Conservation (phyloP, 2,797 vertebrate genomes). For the Myotis daubentonii region DNA sequence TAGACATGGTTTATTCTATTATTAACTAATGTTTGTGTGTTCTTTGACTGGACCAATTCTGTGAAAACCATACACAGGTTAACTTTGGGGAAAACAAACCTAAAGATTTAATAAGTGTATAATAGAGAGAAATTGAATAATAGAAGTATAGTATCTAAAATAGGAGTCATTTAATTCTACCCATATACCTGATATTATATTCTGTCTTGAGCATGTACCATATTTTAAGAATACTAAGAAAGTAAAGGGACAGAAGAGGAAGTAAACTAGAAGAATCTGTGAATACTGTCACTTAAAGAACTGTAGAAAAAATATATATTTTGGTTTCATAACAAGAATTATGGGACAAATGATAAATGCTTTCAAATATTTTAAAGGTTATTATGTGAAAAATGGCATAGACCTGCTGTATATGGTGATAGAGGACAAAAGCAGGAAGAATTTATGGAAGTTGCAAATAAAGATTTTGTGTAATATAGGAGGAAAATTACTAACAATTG, state of each 20-base stretch:
- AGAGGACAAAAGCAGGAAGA: slow-evolving; percentile 41
- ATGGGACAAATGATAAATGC: neutral
- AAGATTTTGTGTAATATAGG: slow-evolving; percentile 14
- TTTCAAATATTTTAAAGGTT: slow-evolving; percentile 46
- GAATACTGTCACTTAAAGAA: slow-evolving; percentile 32
- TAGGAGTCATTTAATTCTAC: neutral
- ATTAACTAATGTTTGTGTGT: neutral
- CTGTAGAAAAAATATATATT: neutral
- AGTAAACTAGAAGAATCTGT: neutral
- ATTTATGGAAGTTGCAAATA: neutral
- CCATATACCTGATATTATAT: neutral
- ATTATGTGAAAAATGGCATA: neutral
- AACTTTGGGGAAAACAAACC: slow-evolving; percentile 33
- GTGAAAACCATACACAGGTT: slow-evolving; percentile 1
- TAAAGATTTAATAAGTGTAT: neutral
- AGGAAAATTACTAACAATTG: slow-evolving; percentile 17
- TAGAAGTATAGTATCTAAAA: slow-evolving; percentile 11
- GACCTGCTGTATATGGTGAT: neutral
- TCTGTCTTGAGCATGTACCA: neutral
- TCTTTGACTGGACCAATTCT: neutral
- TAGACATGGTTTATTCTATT: neutral
- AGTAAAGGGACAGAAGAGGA: neutral
- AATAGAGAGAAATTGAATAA: neutral
- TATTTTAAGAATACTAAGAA: slow-evolving; percentile 27
- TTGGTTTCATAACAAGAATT: slow-evolving; percentile 27